Evolutionary conservation across 1,140 invertebrate genomes (phyloP).

Genomic region (Radopholus similis): DNA sequence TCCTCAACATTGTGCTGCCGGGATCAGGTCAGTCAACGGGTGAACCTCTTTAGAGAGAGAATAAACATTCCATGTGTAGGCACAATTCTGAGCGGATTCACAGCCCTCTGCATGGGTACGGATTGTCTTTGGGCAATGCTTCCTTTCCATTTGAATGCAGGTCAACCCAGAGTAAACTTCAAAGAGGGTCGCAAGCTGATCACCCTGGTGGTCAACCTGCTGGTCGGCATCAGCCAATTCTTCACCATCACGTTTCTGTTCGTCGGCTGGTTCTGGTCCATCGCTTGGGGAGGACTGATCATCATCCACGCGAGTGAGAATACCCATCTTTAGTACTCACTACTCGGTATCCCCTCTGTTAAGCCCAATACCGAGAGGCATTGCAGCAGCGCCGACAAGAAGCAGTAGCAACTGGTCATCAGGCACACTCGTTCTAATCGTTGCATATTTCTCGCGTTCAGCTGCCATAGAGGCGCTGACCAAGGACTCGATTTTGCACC

Average conservation of each 20-base stretch:
- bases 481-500: slow-evolving; percentile 59
- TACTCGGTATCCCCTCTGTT: slow-evolving; percentile 6
- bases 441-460: background rate
- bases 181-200: slow-evolving; percentile 65
- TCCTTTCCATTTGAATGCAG: slow-evolving; percentile 62
- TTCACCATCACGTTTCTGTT: slow-evolving; percentile 89
- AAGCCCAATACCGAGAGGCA: slow-evolving; percentile 60
- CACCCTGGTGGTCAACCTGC: slow-evolving; percentile 75
- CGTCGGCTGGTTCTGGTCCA: slow-evolving; percentile 93
- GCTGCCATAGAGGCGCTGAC: slow-evolving; percentile 59
- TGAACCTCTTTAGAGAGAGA: background rate
- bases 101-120: slow-evolving; percentile 71
- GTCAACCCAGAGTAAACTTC: slow-evolving; percentile 74
- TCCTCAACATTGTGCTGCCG: slow-evolving; percentile 78
- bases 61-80: slow-evolving; percentile 65
- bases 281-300: slow-evolving; percentile 90
- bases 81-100: slow-evolving; percentile 78
- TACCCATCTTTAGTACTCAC: background rate
- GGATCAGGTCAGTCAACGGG: slow-evolving; percentile 70
- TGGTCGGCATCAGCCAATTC: slow-evolving; percentile 78
- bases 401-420: slow-evolving; percentile 51
- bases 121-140: slow-evolving; percentile 12
- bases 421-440: background rate
- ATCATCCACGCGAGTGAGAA: slow-evolving; percentile 68
- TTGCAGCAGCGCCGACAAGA: slow-evolving; percentile 59